phyloP scores from a whole-genome alignment of 2,113 vertebrate genomes.

The Alosa alosa region DNA sequence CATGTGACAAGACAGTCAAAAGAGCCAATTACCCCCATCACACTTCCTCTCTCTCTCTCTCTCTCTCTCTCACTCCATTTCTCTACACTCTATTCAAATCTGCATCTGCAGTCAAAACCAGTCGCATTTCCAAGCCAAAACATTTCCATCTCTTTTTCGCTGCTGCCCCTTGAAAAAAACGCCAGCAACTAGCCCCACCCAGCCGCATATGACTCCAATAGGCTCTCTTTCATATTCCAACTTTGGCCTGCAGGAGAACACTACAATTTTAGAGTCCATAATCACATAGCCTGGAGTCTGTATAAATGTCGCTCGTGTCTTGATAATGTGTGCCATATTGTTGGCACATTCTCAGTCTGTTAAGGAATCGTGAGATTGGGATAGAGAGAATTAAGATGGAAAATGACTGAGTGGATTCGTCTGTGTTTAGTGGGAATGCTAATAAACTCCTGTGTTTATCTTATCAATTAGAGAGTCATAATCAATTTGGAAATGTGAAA shows the following conservation, averaged over 20 bases:
- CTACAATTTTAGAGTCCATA: conserved; percentile 43
- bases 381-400: conserved; percentile 49
- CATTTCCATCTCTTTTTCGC: conserved; percentile 32
- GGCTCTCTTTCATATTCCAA: conserved; percentile 49
- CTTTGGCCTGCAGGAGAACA: conserved; percentile 39
- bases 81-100: background rate
- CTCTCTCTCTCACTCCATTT: conserved; percentile 57
- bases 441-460: conserved; percentile 60
- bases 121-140: background rate
- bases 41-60: conserved; percentile 41
- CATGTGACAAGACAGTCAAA: conserved; percentile 66
- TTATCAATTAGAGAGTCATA: conserved; percentile 69
- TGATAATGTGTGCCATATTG: conserved; percentile 54
- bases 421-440: conserved; percentile 52
- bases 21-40: conserved; percentile 69
- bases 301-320: conserved; percentile 10
- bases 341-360: conserved; percentile 51
- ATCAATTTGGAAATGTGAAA: conserved; percentile 67
- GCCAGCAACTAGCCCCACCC: conserved; percentile 47
- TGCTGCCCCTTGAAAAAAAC: conserved; percentile 39
- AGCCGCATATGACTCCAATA: conserved; percentile 54
- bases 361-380: conserved; percentile 52
- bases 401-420: conserved; percentile 13
- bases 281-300: conserved; percentile 59
- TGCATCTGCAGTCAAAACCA: background rate